Percentiles rank a stretch among this genome's conserved stretches.
phyloP scores from a whole-genome alignment of 2,888 invertebrate species.

The Zootermopsis nevadensis region DNA sequence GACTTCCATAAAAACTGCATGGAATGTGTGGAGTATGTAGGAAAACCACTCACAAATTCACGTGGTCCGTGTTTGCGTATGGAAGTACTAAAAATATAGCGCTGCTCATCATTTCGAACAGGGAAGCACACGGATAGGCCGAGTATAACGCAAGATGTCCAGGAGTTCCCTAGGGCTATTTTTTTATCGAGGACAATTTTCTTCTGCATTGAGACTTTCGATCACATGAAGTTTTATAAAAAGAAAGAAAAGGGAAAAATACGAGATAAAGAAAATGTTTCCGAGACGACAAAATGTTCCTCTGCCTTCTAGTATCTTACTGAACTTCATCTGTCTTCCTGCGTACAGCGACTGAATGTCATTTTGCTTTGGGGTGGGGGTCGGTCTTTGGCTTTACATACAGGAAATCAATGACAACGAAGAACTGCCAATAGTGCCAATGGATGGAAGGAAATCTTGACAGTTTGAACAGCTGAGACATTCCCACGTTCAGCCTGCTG shows the following conservation, averaged over 20 bases:
- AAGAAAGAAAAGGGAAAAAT: neutral
- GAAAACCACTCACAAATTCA: neutral
- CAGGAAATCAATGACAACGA: constrained; percentile 1
- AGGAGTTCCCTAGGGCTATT: neutral
- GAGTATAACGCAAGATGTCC: neutral
- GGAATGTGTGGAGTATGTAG: no score
- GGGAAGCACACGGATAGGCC: neutral
- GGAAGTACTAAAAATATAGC: neutral
- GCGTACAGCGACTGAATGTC: no score
- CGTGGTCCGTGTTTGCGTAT: neutral
- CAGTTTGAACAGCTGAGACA: constrained; percentile 3
- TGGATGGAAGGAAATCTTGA: constrained; percentile 2
- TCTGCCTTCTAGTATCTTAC: no score
- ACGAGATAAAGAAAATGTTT: neutral
- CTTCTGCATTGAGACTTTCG: constrained; percentile 10
- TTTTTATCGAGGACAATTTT: constrained; percentile 7
- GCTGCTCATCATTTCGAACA: neutral
- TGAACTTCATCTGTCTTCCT: neutral
- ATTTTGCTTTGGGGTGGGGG: no score
- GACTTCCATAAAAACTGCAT: no score
- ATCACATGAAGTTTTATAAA: neutral
- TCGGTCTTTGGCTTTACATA: neutral
- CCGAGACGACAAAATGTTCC: neutral
- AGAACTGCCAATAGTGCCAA: neutral
- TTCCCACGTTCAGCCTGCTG: neutral